Evolutionary conservation across 1,140 invertebrate genomes (phyloP).

Genomic region (Hycleus cichorii): DNA sequence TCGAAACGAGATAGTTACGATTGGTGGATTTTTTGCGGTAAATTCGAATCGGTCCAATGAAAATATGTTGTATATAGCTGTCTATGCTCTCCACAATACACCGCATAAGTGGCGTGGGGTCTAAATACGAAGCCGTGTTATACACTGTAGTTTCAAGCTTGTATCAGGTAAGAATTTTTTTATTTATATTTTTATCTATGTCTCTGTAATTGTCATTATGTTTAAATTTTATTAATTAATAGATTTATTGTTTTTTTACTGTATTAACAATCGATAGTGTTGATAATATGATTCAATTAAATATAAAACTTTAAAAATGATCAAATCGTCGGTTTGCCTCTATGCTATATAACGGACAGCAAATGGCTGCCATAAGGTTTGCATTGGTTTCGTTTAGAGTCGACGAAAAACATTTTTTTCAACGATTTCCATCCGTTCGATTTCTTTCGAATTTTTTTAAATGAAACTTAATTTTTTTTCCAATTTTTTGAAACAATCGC

Average conservation of each 20-base stretch:
- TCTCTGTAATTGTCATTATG: conserved; percentile 43
- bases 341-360: conserved; percentile 35
- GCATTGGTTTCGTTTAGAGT: conserved; percentile 26
- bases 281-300: conserved; percentile 21
- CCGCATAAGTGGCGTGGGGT: conserved; percentile 53
- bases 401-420: conserved; percentile 20
- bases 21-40: conserved; percentile 55
- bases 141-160: conserved; percentile 49
- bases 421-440: background rate
- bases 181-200: conserved; percentile 43
- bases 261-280: conserved; percentile 10
- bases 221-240: conserved; percentile 28
- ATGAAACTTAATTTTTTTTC: conserved; percentile 20
- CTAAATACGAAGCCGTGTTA: conserved; percentile 52
- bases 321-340: conserved; percentile 24
- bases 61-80: conserved; percentile 39
- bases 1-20: conserved; percentile 42
- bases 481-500: conserved; percentile 25
- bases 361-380: conserved; percentile 44
- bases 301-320: conserved; percentile 25
- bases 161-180: conserved; percentile 50
- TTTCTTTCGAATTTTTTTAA: conserved; percentile 19
- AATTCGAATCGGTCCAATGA: conserved; percentile 54
- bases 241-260: conserved; percentile 26
- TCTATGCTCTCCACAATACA: conserved; percentile 45